phyloP scores from a whole-genome alignment of 2,113 vertebrate species.

The Ivindomyrus marchei region DNA sequence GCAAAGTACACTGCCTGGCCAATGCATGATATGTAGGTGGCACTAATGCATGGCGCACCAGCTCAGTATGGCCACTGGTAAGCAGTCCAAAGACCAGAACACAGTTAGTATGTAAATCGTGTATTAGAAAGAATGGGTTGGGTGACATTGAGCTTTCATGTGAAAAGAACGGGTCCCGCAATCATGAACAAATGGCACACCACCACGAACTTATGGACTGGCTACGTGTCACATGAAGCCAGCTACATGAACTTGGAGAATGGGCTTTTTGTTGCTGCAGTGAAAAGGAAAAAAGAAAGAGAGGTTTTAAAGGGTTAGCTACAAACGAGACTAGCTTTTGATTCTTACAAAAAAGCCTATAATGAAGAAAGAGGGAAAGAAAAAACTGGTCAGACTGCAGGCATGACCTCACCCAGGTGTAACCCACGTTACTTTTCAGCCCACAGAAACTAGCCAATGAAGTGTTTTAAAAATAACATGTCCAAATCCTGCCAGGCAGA shows the following conservation, averaged over 20 bases:
- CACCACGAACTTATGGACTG: not conserved
- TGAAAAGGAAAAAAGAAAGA: not conserved
- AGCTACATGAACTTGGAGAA: not conserved
- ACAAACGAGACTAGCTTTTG: not conserved
- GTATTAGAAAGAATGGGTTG: not conserved
- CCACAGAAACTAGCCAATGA: not conserved
- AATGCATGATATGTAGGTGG: not conserved
- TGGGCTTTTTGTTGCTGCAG: not conserved
- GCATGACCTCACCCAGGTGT: not conserved
- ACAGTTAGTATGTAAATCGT: not conserved
- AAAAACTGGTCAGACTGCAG: not conserved
- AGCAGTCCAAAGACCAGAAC: not conserved
- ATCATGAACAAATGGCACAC: not conserved
- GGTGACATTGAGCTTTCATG: not conserved
- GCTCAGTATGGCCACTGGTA: not conserved
- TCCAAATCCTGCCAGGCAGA: not conserved
- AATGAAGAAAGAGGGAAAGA: not conserved
- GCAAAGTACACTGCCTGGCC: not conserved
- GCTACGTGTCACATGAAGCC: not conserved
- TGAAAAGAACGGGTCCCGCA: not conserved
- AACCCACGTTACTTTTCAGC: not conserved
- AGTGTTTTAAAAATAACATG: not conserved
- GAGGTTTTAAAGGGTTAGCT: conserved; percentile 6
- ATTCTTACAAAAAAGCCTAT: not conserved
- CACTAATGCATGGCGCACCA: not conserved